These are phyloP conservation scores for Biston stratarius DNA, from an alignment of 2,888 invertebrate species.

Conservation along the genomic window DNA sequence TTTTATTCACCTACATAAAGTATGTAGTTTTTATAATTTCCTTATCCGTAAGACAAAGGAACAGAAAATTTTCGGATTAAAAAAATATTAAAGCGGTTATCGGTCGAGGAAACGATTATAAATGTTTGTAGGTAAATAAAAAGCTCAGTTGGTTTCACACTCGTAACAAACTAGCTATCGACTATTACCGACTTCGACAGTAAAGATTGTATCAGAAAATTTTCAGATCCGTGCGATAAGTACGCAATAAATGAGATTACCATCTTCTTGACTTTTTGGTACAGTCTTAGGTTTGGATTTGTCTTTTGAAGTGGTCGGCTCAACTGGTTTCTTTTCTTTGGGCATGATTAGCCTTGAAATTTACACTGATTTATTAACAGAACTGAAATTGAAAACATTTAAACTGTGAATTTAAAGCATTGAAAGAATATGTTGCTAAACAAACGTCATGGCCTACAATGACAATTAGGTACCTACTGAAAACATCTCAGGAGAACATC, in stretches of 20 bases:
- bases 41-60: no score
- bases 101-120: no score
- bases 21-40: no score
- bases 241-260: not conserved
- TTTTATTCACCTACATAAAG: no score
- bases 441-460: conserved; percentile 7
- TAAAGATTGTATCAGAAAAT: conserved; percentile 25
- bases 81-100: no score
- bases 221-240: conserved; percentile 38
- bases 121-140: no score
- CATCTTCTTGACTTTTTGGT: not conserved
- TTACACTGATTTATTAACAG: conserved; percentile 1
- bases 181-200: no score
- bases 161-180: no score
- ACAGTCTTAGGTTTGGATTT: conserved; percentile 22
- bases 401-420: conserved; percentile 16
- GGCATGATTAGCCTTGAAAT: conserved; percentile 50
- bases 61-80: no score
- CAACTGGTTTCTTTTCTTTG: conserved; percentile 41
- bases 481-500: no score
- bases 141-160: no score
- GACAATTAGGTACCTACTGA: not conserved
- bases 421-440: conserved; percentile 1
- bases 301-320: conserved; percentile 44
- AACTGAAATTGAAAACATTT: conserved; percentile 46